Conservation (phyloP, 2,797 vertebrate genomes). For the Poeciliopsis infans region DNA sequence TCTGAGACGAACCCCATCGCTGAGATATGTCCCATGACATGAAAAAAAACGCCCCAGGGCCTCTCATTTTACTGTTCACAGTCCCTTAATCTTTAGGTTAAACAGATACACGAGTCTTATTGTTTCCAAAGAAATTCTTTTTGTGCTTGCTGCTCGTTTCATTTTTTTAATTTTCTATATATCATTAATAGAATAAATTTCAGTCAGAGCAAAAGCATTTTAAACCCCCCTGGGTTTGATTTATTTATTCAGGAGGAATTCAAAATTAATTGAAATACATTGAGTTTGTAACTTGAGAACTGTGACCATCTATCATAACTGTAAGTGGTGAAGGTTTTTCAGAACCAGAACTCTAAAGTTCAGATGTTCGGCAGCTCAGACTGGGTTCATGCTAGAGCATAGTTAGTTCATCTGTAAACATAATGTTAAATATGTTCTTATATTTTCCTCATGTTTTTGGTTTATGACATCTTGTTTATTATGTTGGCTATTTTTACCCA, state of each 20-base stretch:
- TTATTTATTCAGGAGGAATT: background rate
- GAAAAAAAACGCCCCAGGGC: background rate
- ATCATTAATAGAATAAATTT: background rate
- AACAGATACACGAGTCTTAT: background rate
- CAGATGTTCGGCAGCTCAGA: background rate
- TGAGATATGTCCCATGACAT: conserved; percentile 22
- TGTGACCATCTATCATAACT: background rate
- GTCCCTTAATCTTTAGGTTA: background rate
- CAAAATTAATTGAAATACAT: background rate
- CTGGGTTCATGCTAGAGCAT: background rate
- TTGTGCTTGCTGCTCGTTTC: background rate
- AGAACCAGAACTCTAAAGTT: background rate
- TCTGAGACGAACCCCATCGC: conserved; percentile 71
- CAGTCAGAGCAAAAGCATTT: background rate
- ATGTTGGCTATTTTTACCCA: background rate
- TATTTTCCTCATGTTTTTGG: background rate
- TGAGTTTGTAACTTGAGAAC: background rate
- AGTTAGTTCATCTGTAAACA: background rate
- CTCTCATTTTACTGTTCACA: background rate
- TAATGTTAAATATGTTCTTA: background rate
- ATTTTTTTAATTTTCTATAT: background rate
- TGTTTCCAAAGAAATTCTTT: background rate
- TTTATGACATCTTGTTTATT: background rate
- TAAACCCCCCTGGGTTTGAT: background rate
- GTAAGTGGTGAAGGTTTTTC: background rate